These are phyloP conservation scores for Nothocercus julius DNA, from an alignment of 2,113 vertebrate genomes.

Conservation along the genomic window DNA sequence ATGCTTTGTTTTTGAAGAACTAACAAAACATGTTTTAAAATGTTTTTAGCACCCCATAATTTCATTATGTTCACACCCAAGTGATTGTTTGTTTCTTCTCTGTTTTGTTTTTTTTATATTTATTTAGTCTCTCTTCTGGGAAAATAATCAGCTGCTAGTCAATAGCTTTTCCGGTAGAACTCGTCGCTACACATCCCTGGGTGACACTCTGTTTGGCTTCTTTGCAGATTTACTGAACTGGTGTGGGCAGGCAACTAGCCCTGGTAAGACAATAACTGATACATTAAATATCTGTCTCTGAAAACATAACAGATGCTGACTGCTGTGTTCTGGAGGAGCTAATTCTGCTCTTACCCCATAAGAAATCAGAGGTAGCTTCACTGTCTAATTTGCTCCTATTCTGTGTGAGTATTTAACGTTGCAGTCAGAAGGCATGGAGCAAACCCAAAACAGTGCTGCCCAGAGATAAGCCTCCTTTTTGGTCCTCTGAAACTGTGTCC, in stretches of 20 bases:
- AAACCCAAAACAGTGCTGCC: not conserved
- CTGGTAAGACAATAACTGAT: conserved; percentile 65
- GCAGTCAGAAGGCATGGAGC: not conserved
- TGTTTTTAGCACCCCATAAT: not conserved
- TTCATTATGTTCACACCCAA: not conserved
- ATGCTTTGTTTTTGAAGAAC: conserved; percentile 2
- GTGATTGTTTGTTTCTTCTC: not conserved
- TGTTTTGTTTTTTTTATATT: not conserved
- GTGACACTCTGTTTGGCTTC: conserved; percentile 70
- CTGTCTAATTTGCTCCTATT: not conserved
- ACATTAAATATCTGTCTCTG: not conserved
- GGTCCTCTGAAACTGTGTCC: not conserved
- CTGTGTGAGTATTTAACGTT: not conserved
- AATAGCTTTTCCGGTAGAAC: conserved; percentile 55
- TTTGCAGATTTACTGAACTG: conserved; percentile 72
- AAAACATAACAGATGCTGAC: not conserved
- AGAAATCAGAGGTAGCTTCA: not conserved
- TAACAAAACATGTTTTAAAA: not conserved
- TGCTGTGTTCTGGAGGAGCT: not conserved
- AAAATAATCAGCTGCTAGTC: conserved; percentile 78
- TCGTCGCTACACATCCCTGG: conserved; percentile 65
- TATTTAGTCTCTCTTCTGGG: conserved; percentile 81
- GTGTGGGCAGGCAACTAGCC: conserved; percentile 68
- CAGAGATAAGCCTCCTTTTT: not conserved
- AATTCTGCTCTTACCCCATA: not conserved